Evolutionary conservation across 2,888 invertebrate species (phyloP).

Genomic region (Gastrophysa polygoni): DNA sequence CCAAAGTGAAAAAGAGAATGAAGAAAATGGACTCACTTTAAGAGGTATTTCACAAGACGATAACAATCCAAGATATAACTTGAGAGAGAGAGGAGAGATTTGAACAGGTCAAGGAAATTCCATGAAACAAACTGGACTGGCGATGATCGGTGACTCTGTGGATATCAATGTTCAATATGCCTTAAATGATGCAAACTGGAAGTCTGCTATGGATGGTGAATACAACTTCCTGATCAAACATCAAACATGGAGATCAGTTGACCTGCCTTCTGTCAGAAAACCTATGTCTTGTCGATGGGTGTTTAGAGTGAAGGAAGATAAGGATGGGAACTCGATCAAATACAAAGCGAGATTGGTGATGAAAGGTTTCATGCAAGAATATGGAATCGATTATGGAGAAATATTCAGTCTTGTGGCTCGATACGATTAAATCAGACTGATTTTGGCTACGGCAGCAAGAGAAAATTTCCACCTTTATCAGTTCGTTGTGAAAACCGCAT

Average conservation of each 20-base stretch:
- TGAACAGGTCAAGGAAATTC: too few relatives aligned
- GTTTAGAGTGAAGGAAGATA: constrained; percentile 32
- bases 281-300: constrained; percentile 41
- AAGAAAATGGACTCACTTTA: too few relatives aligned
- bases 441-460: constrained; percentile 30
- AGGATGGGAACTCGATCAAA: too few relatives aligned
- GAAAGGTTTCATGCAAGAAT: constrained; percentile 41
- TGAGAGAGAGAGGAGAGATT: too few relatives aligned
- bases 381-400: constrained; percentile 42
- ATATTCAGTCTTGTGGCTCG: constrained; percentile 36
- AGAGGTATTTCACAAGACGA: too few relatives aligned
- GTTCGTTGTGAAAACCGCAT: constrained; percentile 42
- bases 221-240: constrained; percentile 32
- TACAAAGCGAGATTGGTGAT: constrained; percentile 41
- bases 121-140: too few relatives aligned
- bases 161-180: constrained; percentile 31
- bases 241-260: constrained; percentile 39
- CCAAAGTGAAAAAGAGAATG: too few relatives aligned
- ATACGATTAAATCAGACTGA: constrained; percentile 41
- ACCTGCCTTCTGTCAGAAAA: constrained; percentile 33
- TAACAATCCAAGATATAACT: too few relatives aligned
- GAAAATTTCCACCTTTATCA: constrained; percentile 38
- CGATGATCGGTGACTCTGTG: constrained; percentile 18
- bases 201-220: constrained; percentile 38
- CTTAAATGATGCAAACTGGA: constrained; percentile 41